Conservation (phyloP, 2,888 invertebrate genomes). For the Oxyscelio sp. region DNA sequence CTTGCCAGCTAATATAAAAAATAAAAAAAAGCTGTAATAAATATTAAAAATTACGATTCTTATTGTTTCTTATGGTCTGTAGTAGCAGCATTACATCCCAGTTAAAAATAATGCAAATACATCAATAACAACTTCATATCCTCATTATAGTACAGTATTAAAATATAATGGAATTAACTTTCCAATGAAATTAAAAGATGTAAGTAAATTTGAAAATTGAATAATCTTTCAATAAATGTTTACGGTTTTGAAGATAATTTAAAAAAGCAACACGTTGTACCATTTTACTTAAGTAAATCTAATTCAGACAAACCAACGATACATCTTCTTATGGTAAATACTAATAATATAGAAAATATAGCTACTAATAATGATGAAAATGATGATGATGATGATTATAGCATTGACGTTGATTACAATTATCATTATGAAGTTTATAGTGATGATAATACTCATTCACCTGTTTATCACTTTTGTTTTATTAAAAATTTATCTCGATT, state of each 20-base stretch:
- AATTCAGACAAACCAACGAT: conserved; percentile 9
- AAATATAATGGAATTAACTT: too few relatives aligned
- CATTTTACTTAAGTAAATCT: neutral
- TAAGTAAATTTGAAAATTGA: conserved; percentile 34
- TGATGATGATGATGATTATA: too few relatives aligned
- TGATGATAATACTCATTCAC: neutral
- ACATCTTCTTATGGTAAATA: neutral
- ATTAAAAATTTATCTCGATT: conserved; percentile 17
- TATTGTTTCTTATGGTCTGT: too few relatives aligned
- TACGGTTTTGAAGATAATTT: conserved; percentile 6
- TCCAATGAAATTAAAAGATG: too few relatives aligned
- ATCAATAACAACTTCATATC: neutral
- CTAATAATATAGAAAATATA: too few relatives aligned
- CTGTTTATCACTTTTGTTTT: conserved; percentile 1
- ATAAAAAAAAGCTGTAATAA: conserved; percentile 31
- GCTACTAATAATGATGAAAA: too few relatives aligned
- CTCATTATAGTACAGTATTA: too few relatives aligned
- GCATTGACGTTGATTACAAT: too few relatives aligned
- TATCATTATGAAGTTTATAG: neutral
- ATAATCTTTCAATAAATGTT: conserved; percentile 15
- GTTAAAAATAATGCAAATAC: neutral
- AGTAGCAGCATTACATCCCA: conserved; percentile 23
- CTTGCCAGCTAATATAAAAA: neutral
- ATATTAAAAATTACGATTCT: conserved; percentile 40
- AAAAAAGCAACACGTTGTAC: too few relatives aligned